Conservation (phyloP, 2,797 vertebrate species). For the Triplophysa bombifrons region DNA sequence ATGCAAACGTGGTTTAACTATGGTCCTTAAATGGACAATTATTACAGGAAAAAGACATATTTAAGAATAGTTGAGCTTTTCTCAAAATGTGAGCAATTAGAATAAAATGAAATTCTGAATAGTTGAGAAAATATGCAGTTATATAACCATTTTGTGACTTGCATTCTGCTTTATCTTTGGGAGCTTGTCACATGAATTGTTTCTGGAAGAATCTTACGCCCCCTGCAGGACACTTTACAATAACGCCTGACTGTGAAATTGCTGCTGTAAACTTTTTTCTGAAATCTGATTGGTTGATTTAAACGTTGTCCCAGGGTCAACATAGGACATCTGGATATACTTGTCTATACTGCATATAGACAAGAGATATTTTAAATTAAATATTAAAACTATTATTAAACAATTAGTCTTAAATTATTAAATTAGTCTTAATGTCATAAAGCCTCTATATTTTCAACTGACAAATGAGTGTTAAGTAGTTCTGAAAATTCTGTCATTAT, state of each 20-base stretch:
- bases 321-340: too few species aligned
- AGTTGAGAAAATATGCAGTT: background rate
- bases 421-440: background rate
- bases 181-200: background rate
- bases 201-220: background rate
- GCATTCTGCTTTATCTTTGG: background rate
- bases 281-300: too few species aligned
- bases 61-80: too few species aligned
- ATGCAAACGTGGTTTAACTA: too few species aligned
- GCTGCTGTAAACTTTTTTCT: too few species aligned
- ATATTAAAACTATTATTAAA: too few species aligned
- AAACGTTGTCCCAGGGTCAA: too few species aligned
- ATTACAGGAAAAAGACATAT: too few species aligned
- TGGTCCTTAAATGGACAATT: too few species aligned
- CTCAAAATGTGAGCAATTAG: background rate
- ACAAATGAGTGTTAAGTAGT: background rate
- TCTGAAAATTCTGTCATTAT: too few species aligned
- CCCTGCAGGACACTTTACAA: conserved; percentile 7
- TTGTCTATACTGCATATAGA: too few species aligned
- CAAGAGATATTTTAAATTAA: background rate
- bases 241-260: background rate
- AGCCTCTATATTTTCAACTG: background rate
- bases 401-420: too few species aligned
- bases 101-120: background rate
- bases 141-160: background rate